Percentiles rank a stretch among this genome's conserved stretches.
These are phyloP conservation scores for Monochamus saltuarius DNA, from an alignment of 1,140 invertebrate genomes.

Conservation along the genomic window DNA sequence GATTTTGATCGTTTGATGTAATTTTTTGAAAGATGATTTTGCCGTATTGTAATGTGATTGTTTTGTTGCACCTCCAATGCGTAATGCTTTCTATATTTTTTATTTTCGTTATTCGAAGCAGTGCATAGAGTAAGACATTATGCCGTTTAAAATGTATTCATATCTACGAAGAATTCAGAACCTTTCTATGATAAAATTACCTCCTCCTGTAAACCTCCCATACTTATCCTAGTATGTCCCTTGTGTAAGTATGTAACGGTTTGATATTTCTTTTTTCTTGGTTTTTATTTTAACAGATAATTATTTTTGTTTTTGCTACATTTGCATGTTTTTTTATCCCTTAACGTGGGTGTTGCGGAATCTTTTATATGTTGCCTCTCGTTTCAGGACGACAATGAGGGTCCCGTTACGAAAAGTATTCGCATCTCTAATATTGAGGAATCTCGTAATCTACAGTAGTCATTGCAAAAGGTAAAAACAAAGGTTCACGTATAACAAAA, in stretches of 20 bases:
- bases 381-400: conserved; percentile 92
- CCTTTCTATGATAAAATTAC: no score
- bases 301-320: background rate
- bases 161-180: no score
- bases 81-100: background rate
- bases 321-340: conserved; percentile 2
- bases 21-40: conserved; percentile 15
- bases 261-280: no score
- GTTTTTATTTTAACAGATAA: background rate
- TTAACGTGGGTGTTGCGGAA: background rate
- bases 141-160: no score
- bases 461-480: conserved; percentile 80
- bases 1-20: conserved; percentile 1
- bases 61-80: background rate
- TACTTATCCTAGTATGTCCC: no score
- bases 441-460: conserved; percentile 92
- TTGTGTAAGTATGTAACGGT: no score
- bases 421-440: conserved; percentile 94
- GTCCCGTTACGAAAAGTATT: conserved; percentile 98
- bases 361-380: background rate
- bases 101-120: no score
- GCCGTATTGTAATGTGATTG: conserved; percentile 32
- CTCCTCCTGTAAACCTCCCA: no score
- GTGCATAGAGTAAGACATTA: no score
- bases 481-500: background rate